Conservation (phyloP, 2,113 vertebrate genomes). For the Orientallactaga bullata region DNA sequence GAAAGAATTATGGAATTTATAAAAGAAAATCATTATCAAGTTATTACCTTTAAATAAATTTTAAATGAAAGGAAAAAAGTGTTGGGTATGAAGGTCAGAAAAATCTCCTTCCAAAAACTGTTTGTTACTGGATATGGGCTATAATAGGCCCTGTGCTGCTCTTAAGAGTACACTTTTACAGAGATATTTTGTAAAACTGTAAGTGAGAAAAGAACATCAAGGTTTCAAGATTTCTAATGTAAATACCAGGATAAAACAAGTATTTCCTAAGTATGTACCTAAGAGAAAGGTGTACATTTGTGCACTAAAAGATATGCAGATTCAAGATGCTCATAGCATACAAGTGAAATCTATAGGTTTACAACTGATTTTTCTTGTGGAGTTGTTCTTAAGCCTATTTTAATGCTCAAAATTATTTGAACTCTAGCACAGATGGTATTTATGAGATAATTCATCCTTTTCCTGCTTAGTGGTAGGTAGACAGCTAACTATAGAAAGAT, state of each 20-base stretch:
- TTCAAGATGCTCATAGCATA: background rate
- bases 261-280: background rate
- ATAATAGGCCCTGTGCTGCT: too few relatives aligned
- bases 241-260: background rate
- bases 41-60: slow-evolving; percentile 81
- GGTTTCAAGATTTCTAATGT: background rate
- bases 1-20: slow-evolving; percentile 87
- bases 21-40: slow-evolving; percentile 87
- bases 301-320: background rate
- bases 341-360: background rate
- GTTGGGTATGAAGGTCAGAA: background rate
- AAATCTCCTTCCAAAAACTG: background rate
- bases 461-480: background rate
- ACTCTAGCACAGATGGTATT: background rate
- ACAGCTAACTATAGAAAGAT: background rate
- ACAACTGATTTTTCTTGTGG: background rate
- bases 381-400: background rate
- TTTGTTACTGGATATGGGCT: too few relatives aligned
- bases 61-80: slow-evolving; percentile 30
- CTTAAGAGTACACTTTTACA: background rate
- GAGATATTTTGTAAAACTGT: background rate
- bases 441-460: slow-evolving; percentile 1
- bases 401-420: background rate
- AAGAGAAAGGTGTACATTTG: background rate
- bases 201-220: background rate